Evolutionary conservation across 2,888 invertebrate genomes (phyloP), one percentile per base, ranked within the genome.

Genomic region (Nemapogon koenigi): DNA sequence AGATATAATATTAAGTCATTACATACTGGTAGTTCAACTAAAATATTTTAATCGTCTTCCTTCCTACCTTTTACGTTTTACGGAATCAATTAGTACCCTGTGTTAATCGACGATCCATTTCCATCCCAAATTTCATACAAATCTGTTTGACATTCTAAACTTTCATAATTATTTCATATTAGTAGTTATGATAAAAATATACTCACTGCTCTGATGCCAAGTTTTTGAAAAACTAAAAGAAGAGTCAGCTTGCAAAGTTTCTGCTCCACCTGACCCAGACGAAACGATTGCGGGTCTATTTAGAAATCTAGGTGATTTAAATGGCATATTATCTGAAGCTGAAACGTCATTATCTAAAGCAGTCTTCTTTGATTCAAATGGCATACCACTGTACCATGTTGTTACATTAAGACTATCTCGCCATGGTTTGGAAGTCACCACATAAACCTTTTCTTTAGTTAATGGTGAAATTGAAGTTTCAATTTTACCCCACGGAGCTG

Each of bases 391-490:
- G 44, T 69, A 62, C 60, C 64, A 67, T 32, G 66, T 62, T n/a
- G 65, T 51, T 25, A 43, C 48, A 41, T 62, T 41, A 22, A 13
- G 10, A 25, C 55, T 49, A 33, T 67, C 71, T 45, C 57, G 64
- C 70, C 80, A 79, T 13, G 88, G 82, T 52, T 88, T 86, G 0
- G 92, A 90, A 3, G 92, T 92, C 1, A 92, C 91, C 1, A 92
- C 89, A 49, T 91, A 91, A 0, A 91, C 83, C 56, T 88, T 89
- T 66, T 92, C 91, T 52, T 88, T 87, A 3, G 89, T 89, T 41
- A 85, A 65, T n/a, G 90, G 86, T 8, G 89, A 88, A 55, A 89
- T 86, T 13, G 88, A 85, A 1, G 89, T 83, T 54, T 86, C 83
- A 44, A 86, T 80, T 51, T 82, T 75, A 27, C 85, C 84, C 90